Evolutionary conservation across 2,888 invertebrate species (phyloP), one percentile per base, ranked within the genome.

Genomic region (Sarcophaga subvicina): DNA sequence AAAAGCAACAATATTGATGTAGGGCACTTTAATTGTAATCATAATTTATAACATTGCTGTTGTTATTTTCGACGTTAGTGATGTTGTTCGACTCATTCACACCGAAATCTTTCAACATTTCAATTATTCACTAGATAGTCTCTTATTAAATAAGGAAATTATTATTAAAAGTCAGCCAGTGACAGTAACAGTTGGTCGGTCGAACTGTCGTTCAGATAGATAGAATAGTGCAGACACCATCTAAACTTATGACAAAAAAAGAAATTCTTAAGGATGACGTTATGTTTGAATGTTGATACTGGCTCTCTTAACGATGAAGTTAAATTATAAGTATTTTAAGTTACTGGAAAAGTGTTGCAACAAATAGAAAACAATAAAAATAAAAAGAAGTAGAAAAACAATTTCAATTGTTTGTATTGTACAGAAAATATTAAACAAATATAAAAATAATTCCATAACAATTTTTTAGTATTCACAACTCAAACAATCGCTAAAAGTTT

Each of bases 121-220:
- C 22, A 80, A 80, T 73, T 73, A 67, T 73, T 67, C 80, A 73
- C 54, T 20, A 73, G 27, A 80, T 60, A 73, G 72, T 73, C 47
- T 25, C 14, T 20, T 25, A 73, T 80, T 80, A 66, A 72, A 47
- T 80, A 66, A 64, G n/a, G 14, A 10, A 22, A 17, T 37, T 20
- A 71, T 45, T 59, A 72, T 54, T 54, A 10, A 37, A 1, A 37
- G 45, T 71, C 62, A 37, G 27, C 22, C 37, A 64, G 47, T 71
- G 6, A 47, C 37, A 47, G n/a, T 20, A 25, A 3, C 11, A 60
- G 59, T 78, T 45, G 20, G 22, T 78, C 60, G 0, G 47, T 25
- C 69, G 45, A 47, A 60, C 14, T 20, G 45, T 14, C 37, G n/a
- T 22, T 66, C 25, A 25, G 11, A 37, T 37, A 37, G 54, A 10